Conservation (phyloP, 2,888 invertebrate genomes). For the Dendrolimus pini region DNA sequence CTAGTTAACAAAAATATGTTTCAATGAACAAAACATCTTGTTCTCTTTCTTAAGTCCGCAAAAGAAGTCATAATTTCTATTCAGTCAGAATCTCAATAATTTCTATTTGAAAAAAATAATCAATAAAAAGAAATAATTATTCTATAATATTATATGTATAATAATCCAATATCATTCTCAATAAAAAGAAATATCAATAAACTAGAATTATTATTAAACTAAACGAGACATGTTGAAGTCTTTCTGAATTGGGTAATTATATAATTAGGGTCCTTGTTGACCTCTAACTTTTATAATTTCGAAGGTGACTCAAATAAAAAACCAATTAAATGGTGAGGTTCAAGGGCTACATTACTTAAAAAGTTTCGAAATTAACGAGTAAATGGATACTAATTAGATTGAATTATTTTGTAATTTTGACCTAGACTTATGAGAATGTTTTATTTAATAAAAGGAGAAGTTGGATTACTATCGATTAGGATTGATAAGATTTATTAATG, state of each 20-base stretch:
- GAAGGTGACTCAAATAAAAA: background rate
- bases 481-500: background rate
- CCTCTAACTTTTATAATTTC: background rate
- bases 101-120: too few species aligned
- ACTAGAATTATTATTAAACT: background rate
- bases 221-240: background rate
- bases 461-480: background rate
- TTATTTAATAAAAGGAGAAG: background rate
- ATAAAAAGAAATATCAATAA: background rate
- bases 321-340: background rate
- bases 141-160: too few species aligned
- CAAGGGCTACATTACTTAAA: conserved; percentile 1
- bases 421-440: too few species aligned
- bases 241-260: background rate
- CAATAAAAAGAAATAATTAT: too few species aligned
- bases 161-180: too few species aligned
- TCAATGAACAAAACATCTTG: too few species aligned
- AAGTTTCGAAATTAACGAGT: background rate
- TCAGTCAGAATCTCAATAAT: too few species aligned
- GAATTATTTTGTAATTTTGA: background rate
- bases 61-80: too few species aligned
- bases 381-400: background rate
- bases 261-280: background rate
- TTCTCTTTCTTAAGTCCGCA: too few species aligned
- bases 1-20: too few species aligned